Percentiles rank a stretch among this genome's conserved stretches.
Conservation (phyloP, 2,888 invertebrate species). For the Ypsolopha sequella region DNA sequence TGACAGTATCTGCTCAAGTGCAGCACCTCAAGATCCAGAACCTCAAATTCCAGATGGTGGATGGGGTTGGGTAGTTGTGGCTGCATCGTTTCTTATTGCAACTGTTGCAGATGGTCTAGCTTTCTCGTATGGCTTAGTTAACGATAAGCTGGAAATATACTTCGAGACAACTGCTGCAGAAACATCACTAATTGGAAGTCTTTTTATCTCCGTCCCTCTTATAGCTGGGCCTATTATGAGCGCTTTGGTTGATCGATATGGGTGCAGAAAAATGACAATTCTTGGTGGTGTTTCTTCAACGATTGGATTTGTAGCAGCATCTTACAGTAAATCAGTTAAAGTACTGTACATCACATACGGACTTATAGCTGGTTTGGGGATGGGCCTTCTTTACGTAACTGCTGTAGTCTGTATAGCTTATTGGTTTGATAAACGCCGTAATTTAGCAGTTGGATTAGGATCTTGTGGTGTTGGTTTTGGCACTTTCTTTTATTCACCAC, state of each 20-base stretch:
- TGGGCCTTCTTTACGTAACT: conserved; percentile 88
- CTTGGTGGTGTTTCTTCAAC: conserved; percentile 79
- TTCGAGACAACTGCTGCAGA: conserved; percentile 85
- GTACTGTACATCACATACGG: conserved; percentile 87
- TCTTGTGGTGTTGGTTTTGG: conserved; percentile 93
- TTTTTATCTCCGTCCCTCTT: conserved; percentile 91
- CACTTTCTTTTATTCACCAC: conserved; percentile 88
- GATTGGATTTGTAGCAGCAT: conserved; percentile 82
- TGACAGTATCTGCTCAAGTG: conserved; percentile 60
- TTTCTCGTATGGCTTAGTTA: conserved; percentile 92
- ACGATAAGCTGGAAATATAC: conserved; percentile 81
- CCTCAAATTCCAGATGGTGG: conserved; percentile 86
- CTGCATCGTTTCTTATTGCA: conserved; percentile 86
- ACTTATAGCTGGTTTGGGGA: conserved; percentile 84
- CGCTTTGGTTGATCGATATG: conserved; percentile 86
- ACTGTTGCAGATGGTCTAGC: conserved; percentile 93
- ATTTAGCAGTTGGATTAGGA: conserved; percentile 88
- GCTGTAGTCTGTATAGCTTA: conserved; percentile 93
- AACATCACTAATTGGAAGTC: conserved; percentile 89
- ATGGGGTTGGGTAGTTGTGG: conserved; percentile 93
- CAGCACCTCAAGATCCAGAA: conserved; percentile 38
- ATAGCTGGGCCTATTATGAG: conserved; percentile 88
- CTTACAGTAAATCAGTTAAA: conserved; percentile 78
- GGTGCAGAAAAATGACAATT: conserved; percentile 82
- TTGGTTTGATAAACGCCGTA: conserved; percentile 91